Percentiles rank a stretch among this genome's conserved stretches.
Conservation (phyloP, 2,888 invertebrate genomes). For the Anodontia alba region DNA sequence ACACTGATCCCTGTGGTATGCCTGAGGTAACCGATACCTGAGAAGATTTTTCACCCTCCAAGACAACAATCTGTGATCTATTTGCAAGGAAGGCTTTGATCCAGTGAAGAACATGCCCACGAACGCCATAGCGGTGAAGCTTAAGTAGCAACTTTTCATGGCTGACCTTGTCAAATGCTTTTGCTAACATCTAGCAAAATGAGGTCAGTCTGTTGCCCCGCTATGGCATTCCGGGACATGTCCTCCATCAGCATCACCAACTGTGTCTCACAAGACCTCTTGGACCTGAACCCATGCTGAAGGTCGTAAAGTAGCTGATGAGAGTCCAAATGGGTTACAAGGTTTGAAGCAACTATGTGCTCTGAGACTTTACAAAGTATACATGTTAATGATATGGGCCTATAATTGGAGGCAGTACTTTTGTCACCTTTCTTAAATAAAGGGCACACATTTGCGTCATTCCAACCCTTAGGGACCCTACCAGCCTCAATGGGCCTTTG, state of each 20-base stretch:
- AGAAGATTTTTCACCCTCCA: conserved; percentile 21
- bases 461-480: background rate
- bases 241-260: conserved; percentile 14
- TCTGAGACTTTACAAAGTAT: conserved; percentile 25
- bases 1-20: conserved; percentile 30
- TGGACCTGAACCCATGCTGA: conserved; percentile 32
- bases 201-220: conserved; percentile 30
- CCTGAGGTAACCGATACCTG: conserved; percentile 30
- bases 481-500: conserved; percentile 14
- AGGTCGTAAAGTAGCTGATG: conserved; percentile 25
- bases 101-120: conserved; percentile 8
- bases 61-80: conserved; percentile 20
- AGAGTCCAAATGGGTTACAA: conserved; percentile 17
- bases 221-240: conserved; percentile 18
- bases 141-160: conserved; percentile 25
- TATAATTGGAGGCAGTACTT: background rate
- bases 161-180: conserved; percentile 29
- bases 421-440: conserved; percentile 4
- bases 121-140: conserved; percentile 20
- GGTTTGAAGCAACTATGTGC: conserved; percentile 30
- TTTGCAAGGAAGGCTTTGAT: conserved; percentile 22
- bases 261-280: conserved; percentile 32
- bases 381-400: conserved; percentile 35
- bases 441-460: background rate
- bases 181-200: conserved; percentile 34